Evolutionary conservation across 1,140 invertebrate genomes (phyloP).

Genomic region (Mizuhopecten yessoensis): DNA sequence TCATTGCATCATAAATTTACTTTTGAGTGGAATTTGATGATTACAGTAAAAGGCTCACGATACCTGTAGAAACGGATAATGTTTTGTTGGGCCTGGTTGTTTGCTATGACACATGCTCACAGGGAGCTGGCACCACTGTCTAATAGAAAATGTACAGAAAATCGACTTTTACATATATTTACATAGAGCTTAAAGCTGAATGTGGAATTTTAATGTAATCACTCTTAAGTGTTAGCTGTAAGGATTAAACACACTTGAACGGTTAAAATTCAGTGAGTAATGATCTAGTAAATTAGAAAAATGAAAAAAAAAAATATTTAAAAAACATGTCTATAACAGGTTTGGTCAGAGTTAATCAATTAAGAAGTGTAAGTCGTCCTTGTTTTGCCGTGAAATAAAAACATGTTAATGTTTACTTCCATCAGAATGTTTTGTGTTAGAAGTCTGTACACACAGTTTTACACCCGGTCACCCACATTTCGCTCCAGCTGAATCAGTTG

Average conservation of each 20-base stretch:
- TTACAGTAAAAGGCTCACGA: background rate
- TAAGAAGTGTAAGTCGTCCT: background rate
- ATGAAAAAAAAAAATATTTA: background rate
- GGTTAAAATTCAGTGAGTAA: background rate
- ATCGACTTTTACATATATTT: too few relatives aligned
- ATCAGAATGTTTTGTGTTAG: background rate
- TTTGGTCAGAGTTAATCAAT: background rate
- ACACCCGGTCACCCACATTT: background rate
- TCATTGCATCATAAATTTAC: constrained; percentile 39
- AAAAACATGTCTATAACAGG: background rate
- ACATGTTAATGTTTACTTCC: background rate
- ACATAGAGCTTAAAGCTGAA: too few relatives aligned
- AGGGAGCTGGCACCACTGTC: too few relatives aligned
- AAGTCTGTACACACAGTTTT: background rate
- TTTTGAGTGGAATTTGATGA: background rate
- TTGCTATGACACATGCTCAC: background rate
- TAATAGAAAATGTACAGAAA: too few relatives aligned
- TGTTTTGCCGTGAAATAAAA: background rate
- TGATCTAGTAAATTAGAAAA: background rate
- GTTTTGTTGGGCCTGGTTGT: background rate
- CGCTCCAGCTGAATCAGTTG: background rate
- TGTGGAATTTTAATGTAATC: too few relatives aligned
- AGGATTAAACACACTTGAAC: background rate
- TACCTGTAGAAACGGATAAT: background rate
- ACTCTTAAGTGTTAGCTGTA: too few relatives aligned